phyloP scores from a whole-genome alignment of 2,888 invertebrate species.

The Tachina grossa region DNA sequence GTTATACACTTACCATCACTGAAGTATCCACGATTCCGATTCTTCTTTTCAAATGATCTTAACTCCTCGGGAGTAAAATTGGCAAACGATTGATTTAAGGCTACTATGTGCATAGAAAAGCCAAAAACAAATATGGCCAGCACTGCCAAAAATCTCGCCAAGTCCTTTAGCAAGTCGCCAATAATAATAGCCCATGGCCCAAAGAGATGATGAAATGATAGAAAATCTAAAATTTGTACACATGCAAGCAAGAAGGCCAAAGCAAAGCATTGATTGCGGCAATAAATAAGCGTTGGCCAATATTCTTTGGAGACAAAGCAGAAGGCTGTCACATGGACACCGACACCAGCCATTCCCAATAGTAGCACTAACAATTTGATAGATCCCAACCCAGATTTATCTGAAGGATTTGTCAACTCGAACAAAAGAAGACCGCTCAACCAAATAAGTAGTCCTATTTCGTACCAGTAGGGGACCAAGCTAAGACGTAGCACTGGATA shows the following conservation, averaged over 20 bases:
- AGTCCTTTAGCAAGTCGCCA: conserved; percentile 95
- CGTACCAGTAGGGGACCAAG: conserved; percentile 96
- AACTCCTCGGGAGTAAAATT: conserved; percentile 87
- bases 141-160: conserved; percentile 98
- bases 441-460: conserved; percentile 97
- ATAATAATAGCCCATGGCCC: conserved; percentile 99
- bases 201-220: conserved; percentile 99
- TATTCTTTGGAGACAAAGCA: conserved; percentile 87
- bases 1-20: conserved; percentile 88
- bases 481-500: conserved; percentile 91
- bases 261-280: conserved; percentile 98
- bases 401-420: conserved; percentile 98
- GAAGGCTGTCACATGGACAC: conserved; percentile 92
- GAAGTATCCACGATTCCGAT: conserved; percentile 85
- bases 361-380: conserved; percentile 93
- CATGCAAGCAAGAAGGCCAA: conserved; percentile 97
- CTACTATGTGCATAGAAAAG: conserved; percentile 98
- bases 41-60: conserved; percentile 84
- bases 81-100: conserved; percentile 96
- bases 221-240: conserved; percentile 98
- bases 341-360: conserved; percentile 95
- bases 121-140: conserved; percentile 99
- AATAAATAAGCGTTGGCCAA: conserved; percentile 95
- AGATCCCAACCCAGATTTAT: conserved; percentile 98
- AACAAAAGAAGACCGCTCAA: conserved; percentile 96